Base-by-base conservation (phyloP, 2,888 invertebrate genomes). In the Epirrhoe alternata region DNA sequence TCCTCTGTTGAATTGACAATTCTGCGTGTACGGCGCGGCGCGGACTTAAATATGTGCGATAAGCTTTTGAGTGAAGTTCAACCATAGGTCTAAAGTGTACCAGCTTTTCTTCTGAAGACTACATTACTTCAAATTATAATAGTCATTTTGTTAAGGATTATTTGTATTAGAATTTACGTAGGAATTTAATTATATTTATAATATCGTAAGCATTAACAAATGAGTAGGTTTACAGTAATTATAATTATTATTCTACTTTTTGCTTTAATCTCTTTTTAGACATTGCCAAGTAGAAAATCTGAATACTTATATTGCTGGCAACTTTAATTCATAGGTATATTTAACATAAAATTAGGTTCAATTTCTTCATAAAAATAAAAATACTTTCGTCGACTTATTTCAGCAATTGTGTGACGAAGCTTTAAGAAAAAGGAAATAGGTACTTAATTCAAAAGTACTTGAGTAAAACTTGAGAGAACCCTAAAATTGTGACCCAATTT, bases 161-260 rank as follows among this genome's bases (percentile, higher is more conserved):
- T 35, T 61, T 47, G 58, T 54, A 54, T 54, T 49, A 47, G 30
- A 61, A 55, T 61, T 61, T 55, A 50, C 54, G 24, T 38, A 60
- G 30, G 54, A 12, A 24, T 50, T 33, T 14, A 45, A 14, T 56
- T 24, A 12, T 38, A 54, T 24, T 24, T 24, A n/a, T n/a, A n/a
- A 42, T 53, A 35, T 16, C 1, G 7, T 52, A 33, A 33, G 16
- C 10, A 12, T 12, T 50, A 24, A 50, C 8, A 50, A 50, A 50
- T 6, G 24, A 2, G 47, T 16, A 12, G 50, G 8, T 50, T 50
- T 50, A 24, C 10, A 12, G 50, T 24, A 14, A n/a, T 45, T 14
- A n/a, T n/a, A 24, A 24, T 24, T 24, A 24, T 24, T 24, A 24
- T 24, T 24, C 24, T 24, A 24, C 24, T 24, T 24, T 24, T 24